phyloP scores from a whole-genome alignment of 2,888 invertebrate genomes.

The Octodonta nipae region DNA sequence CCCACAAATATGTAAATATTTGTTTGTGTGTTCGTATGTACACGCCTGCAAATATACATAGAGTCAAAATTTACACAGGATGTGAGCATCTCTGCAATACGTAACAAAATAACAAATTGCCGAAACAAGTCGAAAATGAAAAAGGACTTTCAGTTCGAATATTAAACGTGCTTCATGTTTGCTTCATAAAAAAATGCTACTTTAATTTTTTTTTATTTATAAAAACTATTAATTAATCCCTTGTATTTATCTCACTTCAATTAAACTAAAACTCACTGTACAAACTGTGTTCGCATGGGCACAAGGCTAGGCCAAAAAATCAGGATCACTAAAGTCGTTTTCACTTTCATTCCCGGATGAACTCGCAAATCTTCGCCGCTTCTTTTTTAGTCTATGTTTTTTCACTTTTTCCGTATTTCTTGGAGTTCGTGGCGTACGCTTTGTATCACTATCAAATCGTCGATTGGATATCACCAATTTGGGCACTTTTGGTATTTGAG shows the following conservation, averaged over 20 bases:
- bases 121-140: constrained; percentile 10
- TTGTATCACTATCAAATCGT: constrained; percentile 33
- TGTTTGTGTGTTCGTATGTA: too few relatives aligned
- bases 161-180: constrained; percentile 16
- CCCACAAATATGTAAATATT: not conserved
- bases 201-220: constrained; percentile 13
- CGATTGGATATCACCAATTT: constrained; percentile 39
- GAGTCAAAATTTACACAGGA: constrained; percentile 22
- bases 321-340: constrained; percentile 51
- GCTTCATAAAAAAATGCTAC: constrained; percentile 18
- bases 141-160: constrained; percentile 15
- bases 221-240: constrained; percentile 12
- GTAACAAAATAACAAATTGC: constrained; percentile 14
- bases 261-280: constrained; percentile 12
- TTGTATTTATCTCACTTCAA: constrained; percentile 8
- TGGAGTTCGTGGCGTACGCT: constrained; percentile 31
- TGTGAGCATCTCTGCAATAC: constrained; percentile 21
- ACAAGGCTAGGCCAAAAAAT: constrained; percentile 35
- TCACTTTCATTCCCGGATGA: constrained; percentile 47
- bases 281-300: constrained; percentile 13
- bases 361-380: constrained; percentile 41
- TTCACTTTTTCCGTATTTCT: constrained; percentile 35
- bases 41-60: constrained; percentile 7
- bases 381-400: constrained; percentile 42
- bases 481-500: constrained; percentile 37